Evolutionary conservation across 1,140 invertebrate species (phyloP), one percentile per base, ranked within the genome.

Genomic region (Eumeta japonica): DNA sequence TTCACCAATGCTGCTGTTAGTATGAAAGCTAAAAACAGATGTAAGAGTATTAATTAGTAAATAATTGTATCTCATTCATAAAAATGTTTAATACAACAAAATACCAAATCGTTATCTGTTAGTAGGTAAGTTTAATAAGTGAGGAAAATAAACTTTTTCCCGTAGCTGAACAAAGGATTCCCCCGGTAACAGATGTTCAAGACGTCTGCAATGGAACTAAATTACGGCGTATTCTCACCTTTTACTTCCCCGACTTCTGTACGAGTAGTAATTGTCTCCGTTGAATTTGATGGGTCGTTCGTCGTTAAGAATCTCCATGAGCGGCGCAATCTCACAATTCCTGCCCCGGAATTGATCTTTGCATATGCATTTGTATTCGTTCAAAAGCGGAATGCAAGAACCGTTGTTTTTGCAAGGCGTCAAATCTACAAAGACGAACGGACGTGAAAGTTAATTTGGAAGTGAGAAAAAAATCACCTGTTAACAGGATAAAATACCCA

Each of bases 341-440:
- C 73, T 62, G 24, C 73, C 75, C 41, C 73, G 60, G 43, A 61
- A 75, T 1, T 66, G 64, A 30, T 70, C 62, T 35, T 47, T 63
- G 47, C 75, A 77, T 27, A 72, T 48, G 51, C 75, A 77, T 50
- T 77, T 77, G 48, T 77, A 77, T 51, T 77, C 75, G 44, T 76
- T 76, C 13, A 77, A 74, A 20, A 80, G 63, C 17, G 81, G 78
- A 35, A 83, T 75, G 54, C 87, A 89, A 0, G 80, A 77, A 2
- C 83, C 85, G 35, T 81, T 80, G 58, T 88, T 84, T 46, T 80
- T 75, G 58, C 84, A 85, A 3, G 81, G 82, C 31, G 79, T 72
- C 24, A 76, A 73, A 58, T 55, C 70, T 74, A 51, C 12, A 31
- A 38, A 3, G 16, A 20, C 12, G 16, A 17, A 16, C 13, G n/a